phyloP scores from a whole-genome alignment of 2,797 vertebrate genomes.

The Alcedo atthis region DNA sequence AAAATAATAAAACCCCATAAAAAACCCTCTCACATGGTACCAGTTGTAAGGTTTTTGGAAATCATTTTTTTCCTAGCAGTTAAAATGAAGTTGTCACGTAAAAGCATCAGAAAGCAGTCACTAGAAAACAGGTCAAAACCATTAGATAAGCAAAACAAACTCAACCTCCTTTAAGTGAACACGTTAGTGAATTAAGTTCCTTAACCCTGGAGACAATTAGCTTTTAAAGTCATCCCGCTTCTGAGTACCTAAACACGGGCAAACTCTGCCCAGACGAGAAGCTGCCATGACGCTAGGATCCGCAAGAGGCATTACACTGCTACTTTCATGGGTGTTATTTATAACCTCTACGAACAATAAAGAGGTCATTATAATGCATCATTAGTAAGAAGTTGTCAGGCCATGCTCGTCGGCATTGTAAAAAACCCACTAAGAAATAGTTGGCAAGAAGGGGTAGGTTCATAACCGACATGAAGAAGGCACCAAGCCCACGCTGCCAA shows the following conservation, averaged over 20 bases:
- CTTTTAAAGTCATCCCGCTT: not conserved
- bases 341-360: not conserved
- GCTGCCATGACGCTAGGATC: not conserved
- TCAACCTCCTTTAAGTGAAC: not conserved
- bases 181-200: not conserved
- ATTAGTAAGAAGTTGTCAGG: accelerated
- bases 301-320: not conserved
- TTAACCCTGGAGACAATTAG: no score
- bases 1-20: not conserved
- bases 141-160: not conserved
- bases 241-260: not conserved
- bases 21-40: no score
- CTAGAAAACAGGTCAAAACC: not conserved
- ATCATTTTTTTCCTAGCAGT: not conserved
- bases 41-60: not conserved
- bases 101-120: not conserved
- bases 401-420: accelerated
- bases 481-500: accelerated
- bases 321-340: accelerated
- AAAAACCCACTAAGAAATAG: accelerated
- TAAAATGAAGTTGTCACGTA: not conserved
- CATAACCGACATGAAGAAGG: accelerated
- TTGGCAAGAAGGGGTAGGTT: accelerated
- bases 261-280: no score
- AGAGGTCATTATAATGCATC: not conserved